Conservation (phyloP, 2,113 vertebrate genomes). For the Eupsittula cactorum region DNA sequence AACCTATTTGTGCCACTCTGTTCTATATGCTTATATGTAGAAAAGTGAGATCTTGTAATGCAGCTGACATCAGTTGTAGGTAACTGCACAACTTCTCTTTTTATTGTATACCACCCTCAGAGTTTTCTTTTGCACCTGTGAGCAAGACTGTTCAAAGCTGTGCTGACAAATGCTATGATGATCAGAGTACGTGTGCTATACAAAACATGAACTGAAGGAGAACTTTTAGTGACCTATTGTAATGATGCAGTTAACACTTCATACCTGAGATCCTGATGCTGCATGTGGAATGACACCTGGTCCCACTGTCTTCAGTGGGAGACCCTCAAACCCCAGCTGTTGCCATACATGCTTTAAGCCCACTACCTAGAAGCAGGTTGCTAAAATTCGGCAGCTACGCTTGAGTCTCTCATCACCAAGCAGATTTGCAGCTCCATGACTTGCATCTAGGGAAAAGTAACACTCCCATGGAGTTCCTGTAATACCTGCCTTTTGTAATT, state of each 20-base stretch:
- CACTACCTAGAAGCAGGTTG: fast-evolving
- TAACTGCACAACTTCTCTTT: neutral
- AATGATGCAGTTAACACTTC: neutral
- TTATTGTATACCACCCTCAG: neutral
- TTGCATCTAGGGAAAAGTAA: neutral
- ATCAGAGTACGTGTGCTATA: fast-evolving
- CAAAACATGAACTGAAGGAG: neutral
- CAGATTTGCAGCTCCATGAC: neutral
- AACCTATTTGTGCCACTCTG: neutral
- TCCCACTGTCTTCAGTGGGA: neutral
- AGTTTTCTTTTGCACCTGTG: neutral
- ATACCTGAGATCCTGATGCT: neutral
- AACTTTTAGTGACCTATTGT: neutral
- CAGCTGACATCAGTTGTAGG: neutral
- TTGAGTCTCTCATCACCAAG: neutral
- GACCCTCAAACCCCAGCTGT: neutral
- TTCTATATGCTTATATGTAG: fast-evolving
- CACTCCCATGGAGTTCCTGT: neutral
- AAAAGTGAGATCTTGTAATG: neutral
- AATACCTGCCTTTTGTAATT: neutral
- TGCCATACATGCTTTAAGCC: neutral
- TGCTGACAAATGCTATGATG: neutral
- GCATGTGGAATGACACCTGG: neutral
- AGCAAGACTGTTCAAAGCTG: neutral
- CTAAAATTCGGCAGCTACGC: neutral